Evolutionary conservation across 2,113 vertebrate genomes (phyloP), one percentile per base, ranked within the genome.

Genomic region (Channa maculata): DNA sequence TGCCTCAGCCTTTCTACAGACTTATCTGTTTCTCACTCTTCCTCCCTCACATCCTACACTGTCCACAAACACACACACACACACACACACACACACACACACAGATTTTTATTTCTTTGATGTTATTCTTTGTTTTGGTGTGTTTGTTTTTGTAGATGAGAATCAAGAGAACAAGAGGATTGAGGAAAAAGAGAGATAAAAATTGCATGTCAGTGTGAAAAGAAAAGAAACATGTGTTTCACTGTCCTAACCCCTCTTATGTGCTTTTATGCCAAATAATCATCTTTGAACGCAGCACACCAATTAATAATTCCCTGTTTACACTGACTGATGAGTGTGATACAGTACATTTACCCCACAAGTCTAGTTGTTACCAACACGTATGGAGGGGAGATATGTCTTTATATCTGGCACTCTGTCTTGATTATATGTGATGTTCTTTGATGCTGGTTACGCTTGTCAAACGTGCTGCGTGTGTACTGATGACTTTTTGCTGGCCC

Each of bases 251-350:
- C 62, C 53, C 54, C 10, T 75, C 44, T 66, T 37, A 53, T 71
- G 11, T 71, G 15, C n/a, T 48, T 15, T 11, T 65, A 71, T 68
- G 49, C 57, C 48, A 66, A 61, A 66, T 79, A 69, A 80, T 65
- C 53, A 80, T 79, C 66, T 68, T 8, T 77, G 15, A 75, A 65
- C 54, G 34, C 65, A 64, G 46, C 24, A 60, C 62, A 37, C 52
- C 72, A 65, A 86, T 86, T 85, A 80, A 50, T 15, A 13, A 63
- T 59, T 64, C 61, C 15, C 15, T 11, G 71, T 75, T 82, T 76
- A 78, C 24, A 24, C 24, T 64, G 15, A 36, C 50, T 41, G 14
- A n/a, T 45, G 53, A 34, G 24, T 48, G 24, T 82, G 62, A 71
- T 55, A 50, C 57, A 8, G 53, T 52, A 45, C 34, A 70, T 85